Conservation (phyloP, 2,113 vertebrate genomes). For the Prochilodus magdalenae region DNA sequence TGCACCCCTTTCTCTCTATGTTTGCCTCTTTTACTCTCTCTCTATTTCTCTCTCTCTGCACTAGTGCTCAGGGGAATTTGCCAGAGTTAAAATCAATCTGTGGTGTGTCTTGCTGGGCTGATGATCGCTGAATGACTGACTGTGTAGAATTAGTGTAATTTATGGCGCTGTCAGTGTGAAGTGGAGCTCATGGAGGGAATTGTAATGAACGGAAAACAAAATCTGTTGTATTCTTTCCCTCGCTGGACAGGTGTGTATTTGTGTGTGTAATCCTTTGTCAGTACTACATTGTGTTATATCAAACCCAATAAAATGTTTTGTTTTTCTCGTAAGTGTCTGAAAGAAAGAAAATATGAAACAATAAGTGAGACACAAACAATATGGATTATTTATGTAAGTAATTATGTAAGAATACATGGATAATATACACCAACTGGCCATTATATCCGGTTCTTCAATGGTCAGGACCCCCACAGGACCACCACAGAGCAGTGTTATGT, state of each 20-base stretch:
- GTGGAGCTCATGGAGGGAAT: slow-evolving; percentile 11
- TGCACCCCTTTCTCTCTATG: slow-evolving; percentile 13
- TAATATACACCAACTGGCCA: too few relatives aligned
- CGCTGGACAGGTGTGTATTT: slow-evolving; percentile 16
- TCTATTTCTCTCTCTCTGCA: slow-evolving; percentile 49
- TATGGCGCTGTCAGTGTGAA: slow-evolving; percentile 30
- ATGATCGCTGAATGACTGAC: slow-evolving; percentile 29
- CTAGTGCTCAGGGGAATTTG: slow-evolving; percentile 42
- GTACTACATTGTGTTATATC: background rate
- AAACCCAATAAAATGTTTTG: background rate
- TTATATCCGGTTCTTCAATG: too few relatives aligned
- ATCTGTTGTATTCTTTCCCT: background rate
- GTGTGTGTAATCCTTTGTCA: slow-evolving; percentile 3
- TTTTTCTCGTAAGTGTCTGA: background rate
- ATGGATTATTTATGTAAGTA: too few relatives aligned
- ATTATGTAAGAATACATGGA: too few relatives aligned
- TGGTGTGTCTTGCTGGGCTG: slow-evolving; percentile 43
- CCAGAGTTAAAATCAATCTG: slow-evolving; percentile 59
- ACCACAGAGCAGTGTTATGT: too few relatives aligned
- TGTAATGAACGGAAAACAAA: slow-evolving; percentile 1
- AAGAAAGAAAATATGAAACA: background rate
- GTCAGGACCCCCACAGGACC: too few relatives aligned
- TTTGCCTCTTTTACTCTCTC: slow-evolving; percentile 6
- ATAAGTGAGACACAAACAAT: too few relatives aligned
- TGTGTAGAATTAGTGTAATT: slow-evolving; percentile 47